These are phyloP conservation scores for Clarias platycephalus DNA, from an alignment of 2,797 vertebrate species.

Conservation along the genomic window DNA sequence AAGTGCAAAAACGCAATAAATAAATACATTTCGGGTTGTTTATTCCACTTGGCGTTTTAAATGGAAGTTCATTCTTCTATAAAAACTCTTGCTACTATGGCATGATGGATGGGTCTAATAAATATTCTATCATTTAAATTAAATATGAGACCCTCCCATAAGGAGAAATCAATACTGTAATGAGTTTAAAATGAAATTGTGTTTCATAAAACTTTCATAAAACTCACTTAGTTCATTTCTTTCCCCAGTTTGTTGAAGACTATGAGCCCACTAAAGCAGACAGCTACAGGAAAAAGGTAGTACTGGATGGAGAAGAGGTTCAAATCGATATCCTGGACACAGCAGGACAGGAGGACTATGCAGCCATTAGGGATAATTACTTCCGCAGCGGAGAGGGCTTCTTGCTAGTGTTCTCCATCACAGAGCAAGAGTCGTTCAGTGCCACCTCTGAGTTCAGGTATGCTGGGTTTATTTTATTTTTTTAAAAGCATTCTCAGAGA, in stretches of 20 bases:
- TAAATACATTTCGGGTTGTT: background rate
- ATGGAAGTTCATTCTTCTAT: background rate
- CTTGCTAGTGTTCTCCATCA: slow-evolving; percentile 95
- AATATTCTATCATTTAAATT: background rate
- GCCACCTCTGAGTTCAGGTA: slow-evolving; percentile 90
- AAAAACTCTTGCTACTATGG: background rate
- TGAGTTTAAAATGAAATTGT: background rate
- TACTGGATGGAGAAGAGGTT: slow-evolving; percentile 71
- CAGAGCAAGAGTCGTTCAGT: slow-evolving; percentile 90
- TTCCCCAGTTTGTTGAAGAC: slow-evolving; percentile 92
- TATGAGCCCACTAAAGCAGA: slow-evolving; percentile 98
- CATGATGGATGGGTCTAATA: background rate
- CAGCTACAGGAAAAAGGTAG: slow-evolving; percentile 98
- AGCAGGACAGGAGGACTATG: slow-evolving; percentile 96
- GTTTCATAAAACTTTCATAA: background rate
- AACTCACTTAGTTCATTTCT: background rate
- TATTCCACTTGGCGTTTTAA: background rate
- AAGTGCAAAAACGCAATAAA: background rate
- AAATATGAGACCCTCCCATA: background rate
- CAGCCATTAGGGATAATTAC: slow-evolving; percentile 96
- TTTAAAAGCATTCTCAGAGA: background rate
- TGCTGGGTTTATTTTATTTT: background rate
- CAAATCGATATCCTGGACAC: slow-evolving; percentile 98
- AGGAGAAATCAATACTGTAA: background rate
- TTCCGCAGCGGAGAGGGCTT: slow-evolving; percentile 97